Percentiles rank a stretch among this genome's conserved stretches.
These are phyloP conservation scores for Rhea americana DNA, from an alignment of 2,113 vertebrate species.

Conservation along the genomic window DNA sequence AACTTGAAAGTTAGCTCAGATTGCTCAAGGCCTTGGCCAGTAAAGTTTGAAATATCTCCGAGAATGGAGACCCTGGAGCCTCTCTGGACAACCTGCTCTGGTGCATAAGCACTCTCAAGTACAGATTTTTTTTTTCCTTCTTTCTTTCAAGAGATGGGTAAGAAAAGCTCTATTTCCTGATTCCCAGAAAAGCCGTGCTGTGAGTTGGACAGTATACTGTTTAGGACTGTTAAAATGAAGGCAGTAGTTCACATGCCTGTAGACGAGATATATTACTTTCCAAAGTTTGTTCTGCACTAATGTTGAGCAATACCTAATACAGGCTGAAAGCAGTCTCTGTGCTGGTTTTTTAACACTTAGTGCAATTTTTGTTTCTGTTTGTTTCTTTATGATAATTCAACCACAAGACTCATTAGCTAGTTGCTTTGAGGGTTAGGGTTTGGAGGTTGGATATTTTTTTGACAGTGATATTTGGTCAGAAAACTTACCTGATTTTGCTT, in stretches of 20 bases:
- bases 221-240: neutral
- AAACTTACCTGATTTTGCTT: neutral
- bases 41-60: neutral
- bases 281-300: neutral
- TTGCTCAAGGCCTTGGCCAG: neutral
- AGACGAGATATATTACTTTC: neutral
- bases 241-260: neutral
- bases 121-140: neutral
- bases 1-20: neutral
- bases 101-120: accelerated
- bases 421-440: neutral
- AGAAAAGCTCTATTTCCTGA: neutral
- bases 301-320: neutral
- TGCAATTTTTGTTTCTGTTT: neutral
- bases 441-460: neutral
- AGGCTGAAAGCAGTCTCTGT: neutral
- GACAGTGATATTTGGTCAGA: neutral
- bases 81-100: neutral
- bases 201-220: neutral
- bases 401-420: neutral
- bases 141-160: neutral
- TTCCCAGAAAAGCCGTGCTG: neutral
- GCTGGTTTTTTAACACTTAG: neutral
- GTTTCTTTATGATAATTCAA: neutral
- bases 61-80: neutral